A percentile compares a stretch with the other conserved stretches of the same genome.
Evolutionary conservation across 2,797 vertebrate genomes (phyloP).

Genomic region (Neopelma chrysocephalum): DNA sequence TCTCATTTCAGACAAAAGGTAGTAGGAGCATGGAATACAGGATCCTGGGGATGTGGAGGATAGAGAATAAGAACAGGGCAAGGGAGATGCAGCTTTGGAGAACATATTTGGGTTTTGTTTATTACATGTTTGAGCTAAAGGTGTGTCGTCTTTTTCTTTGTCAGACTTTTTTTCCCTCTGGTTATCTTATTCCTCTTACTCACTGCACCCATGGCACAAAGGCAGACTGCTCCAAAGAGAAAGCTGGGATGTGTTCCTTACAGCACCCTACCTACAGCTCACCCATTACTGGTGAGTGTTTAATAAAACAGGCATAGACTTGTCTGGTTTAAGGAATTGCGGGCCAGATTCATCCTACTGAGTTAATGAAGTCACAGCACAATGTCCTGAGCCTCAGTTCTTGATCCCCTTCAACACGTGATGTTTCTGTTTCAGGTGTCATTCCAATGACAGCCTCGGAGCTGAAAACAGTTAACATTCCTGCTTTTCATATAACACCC

Average conservation of each 20-base stretch:
- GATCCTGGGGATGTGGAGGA: neutral
- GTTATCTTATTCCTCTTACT: slow-evolving; percentile 90
- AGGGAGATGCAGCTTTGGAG: neutral
- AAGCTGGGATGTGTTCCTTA: slow-evolving; percentile 71
- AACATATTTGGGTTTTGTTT: neutral
- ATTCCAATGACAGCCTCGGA: slow-evolving; percentile 73
- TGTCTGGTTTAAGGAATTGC: neutral
- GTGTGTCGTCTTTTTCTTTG: slow-evolving; percentile 16
- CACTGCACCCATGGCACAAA: slow-evolving; percentile 81
- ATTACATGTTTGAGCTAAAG: neutral
- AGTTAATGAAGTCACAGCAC: neutral
- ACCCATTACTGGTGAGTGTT: slow-evolving; percentile 82
- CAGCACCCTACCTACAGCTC: slow-evolving; percentile 84
- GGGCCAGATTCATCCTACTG: neutral
- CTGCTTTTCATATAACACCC: slow-evolving; percentile 77
- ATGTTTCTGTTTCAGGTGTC: slow-evolving; percentile 68
- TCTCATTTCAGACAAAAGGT: neutral
- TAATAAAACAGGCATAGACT: accelerated
- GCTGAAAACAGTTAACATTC: slow-evolving; percentile 72
- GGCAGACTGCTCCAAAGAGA: slow-evolving; percentile 69
- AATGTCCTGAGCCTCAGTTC: neutral
- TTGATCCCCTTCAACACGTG: neutral
- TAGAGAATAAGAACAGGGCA: neutral
- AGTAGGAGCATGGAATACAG: neutral
- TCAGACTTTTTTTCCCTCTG: slow-evolving; percentile 87